Evolutionary conservation across 37 sponge, comb jelly and placozoan species (phyloP).

Genomic region (Hexactinellida sp.): DNA sequence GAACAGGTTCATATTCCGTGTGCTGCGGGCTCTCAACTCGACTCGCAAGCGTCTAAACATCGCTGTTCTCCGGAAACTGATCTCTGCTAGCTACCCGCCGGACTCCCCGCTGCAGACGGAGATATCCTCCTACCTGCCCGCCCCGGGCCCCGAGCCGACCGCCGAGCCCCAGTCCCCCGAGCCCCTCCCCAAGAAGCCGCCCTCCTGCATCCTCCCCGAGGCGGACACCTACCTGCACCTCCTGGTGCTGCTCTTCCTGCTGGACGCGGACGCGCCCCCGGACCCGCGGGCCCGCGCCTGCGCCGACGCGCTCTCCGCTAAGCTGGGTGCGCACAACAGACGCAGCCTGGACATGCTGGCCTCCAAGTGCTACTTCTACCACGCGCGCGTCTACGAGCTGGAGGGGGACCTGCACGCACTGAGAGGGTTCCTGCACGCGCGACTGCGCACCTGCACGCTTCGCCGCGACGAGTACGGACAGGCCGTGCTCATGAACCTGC

Average conservation of each 20-base stretch:
- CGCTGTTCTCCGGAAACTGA: conserved; percentile 38
- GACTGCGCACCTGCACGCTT: conserved; percentile 80
- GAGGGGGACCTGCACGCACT: conserved; percentile 48
- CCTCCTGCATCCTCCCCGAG: conserved; percentile 33
- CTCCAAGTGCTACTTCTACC: conserved; percentile 81
- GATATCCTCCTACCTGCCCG: neutral
- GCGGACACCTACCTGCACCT: conserved; percentile 65
- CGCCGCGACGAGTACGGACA: conserved; percentile 70
- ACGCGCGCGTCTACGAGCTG: conserved; percentile 76
- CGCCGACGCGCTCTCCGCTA: conserved; percentile 53
- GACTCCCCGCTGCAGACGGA: neutral
- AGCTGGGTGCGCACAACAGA: conserved; percentile 40
- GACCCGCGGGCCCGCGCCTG: conserved; percentile 44
- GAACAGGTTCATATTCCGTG: conserved; percentile 65
- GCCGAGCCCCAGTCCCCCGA: neutral
- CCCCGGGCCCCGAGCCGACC: conserved; percentile 38
- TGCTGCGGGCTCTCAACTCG: conserved; percentile 43
- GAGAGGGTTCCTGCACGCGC: conserved; percentile 72
- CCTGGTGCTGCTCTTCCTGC: conserved; percentile 45
- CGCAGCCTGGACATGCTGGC: conserved; percentile 62
- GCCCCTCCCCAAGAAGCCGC: neutral
- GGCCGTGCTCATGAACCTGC: conserved; percentile 74
- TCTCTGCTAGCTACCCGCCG: conserved; percentile 37
- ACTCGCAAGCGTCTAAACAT: conserved; percentile 57
- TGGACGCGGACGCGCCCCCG: conserved; percentile 31